phyloP scores from a whole-genome alignment of 1,140 invertebrate species.

The Lutraria rhynchaena region DNA sequence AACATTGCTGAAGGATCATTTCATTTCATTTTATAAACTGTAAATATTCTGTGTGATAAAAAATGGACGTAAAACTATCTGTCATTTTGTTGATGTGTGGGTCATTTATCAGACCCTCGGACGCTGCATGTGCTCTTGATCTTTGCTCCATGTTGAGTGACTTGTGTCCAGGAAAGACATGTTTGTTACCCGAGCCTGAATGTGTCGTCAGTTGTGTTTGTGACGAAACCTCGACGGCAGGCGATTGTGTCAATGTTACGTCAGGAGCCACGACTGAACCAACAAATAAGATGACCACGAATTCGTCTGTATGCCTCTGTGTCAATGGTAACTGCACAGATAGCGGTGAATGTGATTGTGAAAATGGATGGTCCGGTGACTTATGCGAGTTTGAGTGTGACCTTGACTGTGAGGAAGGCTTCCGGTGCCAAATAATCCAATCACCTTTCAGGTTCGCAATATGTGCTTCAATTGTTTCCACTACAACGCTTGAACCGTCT shows the following conservation, averaged over 20 bases:
- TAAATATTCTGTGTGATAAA: too few species aligned
- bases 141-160: background rate
- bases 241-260: background rate
- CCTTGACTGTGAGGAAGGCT: background rate
- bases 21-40: too few species aligned
- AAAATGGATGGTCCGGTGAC: constrained; percentile 5
- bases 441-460: background rate
- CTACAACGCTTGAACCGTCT: background rate
- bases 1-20: too few species aligned
- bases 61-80: too few species aligned
- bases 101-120: too few species aligned
- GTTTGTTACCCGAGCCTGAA: background rate
- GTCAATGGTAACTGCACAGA: constrained; percentile 6
- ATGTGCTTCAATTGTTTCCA: background rate
- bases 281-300: background rate
- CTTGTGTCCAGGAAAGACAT: background rate
- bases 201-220: constrained; percentile 3
- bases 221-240: constrained; percentile 6
- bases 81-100: too few species aligned
- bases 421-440: background rate
- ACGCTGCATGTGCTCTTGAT: background rate
- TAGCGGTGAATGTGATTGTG: background rate
- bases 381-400: background rate
- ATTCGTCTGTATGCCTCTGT: background rate
- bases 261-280: background rate